These are phyloP conservation scores for Oryzias woworae DNA, from an alignment of 2,113 vertebrate species.

Conservation along the genomic window DNA sequence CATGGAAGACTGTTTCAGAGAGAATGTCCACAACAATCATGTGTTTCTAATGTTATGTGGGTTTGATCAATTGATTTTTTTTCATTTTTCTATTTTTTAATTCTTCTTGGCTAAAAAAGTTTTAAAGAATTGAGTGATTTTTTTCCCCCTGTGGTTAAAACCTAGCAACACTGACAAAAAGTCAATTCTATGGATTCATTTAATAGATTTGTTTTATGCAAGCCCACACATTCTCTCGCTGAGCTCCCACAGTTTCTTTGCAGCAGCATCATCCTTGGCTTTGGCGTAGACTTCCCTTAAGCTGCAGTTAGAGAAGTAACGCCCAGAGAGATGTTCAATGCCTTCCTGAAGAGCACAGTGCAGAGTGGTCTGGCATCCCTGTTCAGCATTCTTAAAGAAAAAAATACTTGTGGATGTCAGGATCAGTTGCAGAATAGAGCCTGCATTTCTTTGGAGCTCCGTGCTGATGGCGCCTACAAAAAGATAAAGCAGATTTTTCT, in stretches of 20 bases:
- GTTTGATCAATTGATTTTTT: too few species aligned
- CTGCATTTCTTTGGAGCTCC: conserved; percentile 69
- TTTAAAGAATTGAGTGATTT: too few species aligned
- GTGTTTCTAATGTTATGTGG: too few species aligned
- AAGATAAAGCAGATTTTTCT: background rate
- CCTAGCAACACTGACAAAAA: background rate
- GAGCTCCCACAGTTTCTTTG: conserved; percentile 87
- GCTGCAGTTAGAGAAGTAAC: conserved; percentile 83
- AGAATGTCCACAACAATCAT: too few species aligned
- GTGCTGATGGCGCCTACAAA: conserved; percentile 81
- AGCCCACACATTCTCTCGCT: conserved; percentile 78
- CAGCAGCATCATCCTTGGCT: conserved; percentile 79
- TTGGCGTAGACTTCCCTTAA: conserved; percentile 39
- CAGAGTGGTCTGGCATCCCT: conserved; percentile 82
- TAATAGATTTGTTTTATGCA: background rate
- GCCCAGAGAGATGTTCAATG: conserved; percentile 85
- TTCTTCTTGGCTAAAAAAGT: too few species aligned
- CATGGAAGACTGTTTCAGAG: too few species aligned
- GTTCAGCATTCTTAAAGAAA: conserved; percentile 74
- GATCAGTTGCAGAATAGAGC: background rate
- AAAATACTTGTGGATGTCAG: conserved; percentile 69
- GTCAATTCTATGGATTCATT: background rate
- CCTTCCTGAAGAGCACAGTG: conserved; percentile 85
- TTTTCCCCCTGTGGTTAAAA: too few species aligned
- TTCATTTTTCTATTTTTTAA: too few species aligned